Evolutionary conservation across 2,888 invertebrate species (phyloP).

Genomic region (Platynereis dumerilii): DNA sequence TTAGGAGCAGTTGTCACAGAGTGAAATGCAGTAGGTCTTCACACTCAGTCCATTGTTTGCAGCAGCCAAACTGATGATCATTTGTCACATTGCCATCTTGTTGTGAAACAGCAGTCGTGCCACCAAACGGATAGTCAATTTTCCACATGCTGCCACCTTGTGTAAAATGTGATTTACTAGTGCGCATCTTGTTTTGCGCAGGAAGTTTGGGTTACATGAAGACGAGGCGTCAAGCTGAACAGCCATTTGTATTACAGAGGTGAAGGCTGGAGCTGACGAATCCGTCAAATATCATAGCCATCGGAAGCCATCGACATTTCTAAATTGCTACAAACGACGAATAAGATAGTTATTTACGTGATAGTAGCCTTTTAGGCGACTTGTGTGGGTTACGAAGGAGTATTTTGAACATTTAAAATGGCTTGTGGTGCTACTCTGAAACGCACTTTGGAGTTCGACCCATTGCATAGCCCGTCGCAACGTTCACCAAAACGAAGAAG

Average conservation of each 20-base stretch:
- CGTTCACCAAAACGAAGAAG: constrained; percentile 87
- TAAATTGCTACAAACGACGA: not conserved
- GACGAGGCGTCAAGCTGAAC: constrained; percentile 10
- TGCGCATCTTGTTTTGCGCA: constrained; percentile 16
- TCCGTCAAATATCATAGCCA: constrained; percentile 10
- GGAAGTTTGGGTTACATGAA: constrained; percentile 13
- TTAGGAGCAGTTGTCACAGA: too few relatives aligned
- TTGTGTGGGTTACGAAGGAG: not conserved
- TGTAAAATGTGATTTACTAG: not conserved
- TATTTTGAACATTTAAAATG: constrained; percentile 68
- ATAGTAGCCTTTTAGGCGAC: not conserved
- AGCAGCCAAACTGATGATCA: too few relatives aligned
- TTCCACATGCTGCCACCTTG: too few relatives aligned
- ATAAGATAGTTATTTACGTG: not conserved
- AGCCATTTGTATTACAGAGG: too few relatives aligned
- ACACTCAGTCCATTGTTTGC: too few relatives aligned
- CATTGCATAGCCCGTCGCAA: constrained; percentile 74
- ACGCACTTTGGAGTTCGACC: constrained; percentile 93
- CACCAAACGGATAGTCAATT: too few relatives aligned
- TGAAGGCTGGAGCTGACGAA: not conserved
- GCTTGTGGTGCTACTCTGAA: constrained; percentile 92
- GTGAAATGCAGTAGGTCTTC: too few relatives aligned
- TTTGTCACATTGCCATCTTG: too few relatives aligned
- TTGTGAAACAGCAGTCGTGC: too few relatives aligned
- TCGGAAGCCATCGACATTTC: not conserved